These are phyloP conservation scores for Thaleichthys pacificus DNA, from an alignment of 2,797 vertebrate species.

Conservation along the genomic window DNA sequence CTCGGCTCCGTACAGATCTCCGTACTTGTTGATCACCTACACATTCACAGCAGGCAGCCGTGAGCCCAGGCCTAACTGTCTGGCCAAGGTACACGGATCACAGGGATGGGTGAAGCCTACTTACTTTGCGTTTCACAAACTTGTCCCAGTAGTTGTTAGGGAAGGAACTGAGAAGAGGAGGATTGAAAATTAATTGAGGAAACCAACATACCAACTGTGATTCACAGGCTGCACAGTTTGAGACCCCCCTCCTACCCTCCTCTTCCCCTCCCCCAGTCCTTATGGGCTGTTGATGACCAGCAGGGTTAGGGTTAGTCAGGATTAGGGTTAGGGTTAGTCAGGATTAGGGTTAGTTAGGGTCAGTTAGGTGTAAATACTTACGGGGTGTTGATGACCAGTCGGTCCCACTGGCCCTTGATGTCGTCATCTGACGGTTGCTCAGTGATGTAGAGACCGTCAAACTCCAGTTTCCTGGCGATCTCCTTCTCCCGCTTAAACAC, in stretches of 20 bases:
- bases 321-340: too few relatives aligned
- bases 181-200: constrained; percentile 29
- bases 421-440: constrained; percentile 98
- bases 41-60: constrained; percentile 2
- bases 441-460: constrained; percentile 97
- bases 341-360: too few relatives aligned
- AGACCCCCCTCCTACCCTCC: too few relatives aligned
- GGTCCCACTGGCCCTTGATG: constrained; percentile 99
- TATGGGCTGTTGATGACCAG: too few relatives aligned
- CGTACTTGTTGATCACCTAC: constrained; percentile 98
- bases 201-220: too few relatives aligned
- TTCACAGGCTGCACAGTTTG: too few relatives aligned
- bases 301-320: too few relatives aligned
- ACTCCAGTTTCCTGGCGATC: constrained; percentile 96
- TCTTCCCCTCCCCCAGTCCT: too few relatives aligned
- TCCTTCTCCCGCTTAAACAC: constrained; percentile 99
- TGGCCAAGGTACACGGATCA: not conserved
- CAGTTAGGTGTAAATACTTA: constrained; percentile 66
- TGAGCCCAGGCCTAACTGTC: not conserved
- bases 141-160: constrained; percentile 99
- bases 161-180: constrained; percentile 84
- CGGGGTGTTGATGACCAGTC: constrained; percentile 97
- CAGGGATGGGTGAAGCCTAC: constrained; percentile 35
- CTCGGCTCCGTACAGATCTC: constrained; percentile 94
- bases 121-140: constrained; percentile 98